A percentile compares a stretch with the other conserved stretches of the same genome.
phyloP scores from a whole-genome alignment of 2,888 invertebrate species.

The Mythimna albipuncta region DNA sequence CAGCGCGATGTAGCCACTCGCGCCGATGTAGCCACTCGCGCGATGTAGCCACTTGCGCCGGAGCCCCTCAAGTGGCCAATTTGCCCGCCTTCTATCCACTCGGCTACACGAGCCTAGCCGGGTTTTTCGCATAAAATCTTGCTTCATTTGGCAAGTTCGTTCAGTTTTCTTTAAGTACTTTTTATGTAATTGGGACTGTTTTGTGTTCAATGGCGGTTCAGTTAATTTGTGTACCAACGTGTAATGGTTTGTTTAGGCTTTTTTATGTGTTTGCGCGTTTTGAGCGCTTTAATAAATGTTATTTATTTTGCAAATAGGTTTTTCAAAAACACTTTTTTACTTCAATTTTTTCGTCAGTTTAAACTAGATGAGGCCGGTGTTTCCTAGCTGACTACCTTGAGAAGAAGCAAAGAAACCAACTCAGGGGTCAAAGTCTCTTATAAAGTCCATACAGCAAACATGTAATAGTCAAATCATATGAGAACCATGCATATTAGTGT shows the following conservation, averaged over 20 bases:
- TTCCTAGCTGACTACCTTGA: too few species aligned
- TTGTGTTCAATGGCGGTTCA: conserved; percentile 12
- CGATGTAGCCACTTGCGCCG: conserved; percentile 50
- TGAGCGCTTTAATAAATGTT: background rate
- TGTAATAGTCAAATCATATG: too few species aligned
- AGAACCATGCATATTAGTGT: too few species aligned
- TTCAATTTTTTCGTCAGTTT: too few species aligned
- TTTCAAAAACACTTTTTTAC: too few species aligned
- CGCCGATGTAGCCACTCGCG: conserved; percentile 47
- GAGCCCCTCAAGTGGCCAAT: conserved; percentile 65
- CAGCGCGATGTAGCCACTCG: conserved; percentile 51
- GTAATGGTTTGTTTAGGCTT: background rate
- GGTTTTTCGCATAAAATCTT: conserved; percentile 43
- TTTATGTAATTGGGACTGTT: conserved; percentile 31
- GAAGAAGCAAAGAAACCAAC: too few species aligned
- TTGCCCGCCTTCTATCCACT: conserved; percentile 51
- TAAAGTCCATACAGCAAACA: too few species aligned
- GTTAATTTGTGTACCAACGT: conserved; percentile 19
- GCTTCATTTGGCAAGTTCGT: conserved; percentile 39
- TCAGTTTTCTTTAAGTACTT: conserved; percentile 25
- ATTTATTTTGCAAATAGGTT: too few species aligned
- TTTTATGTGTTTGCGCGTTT: background rate
- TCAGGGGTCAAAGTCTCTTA: too few species aligned
- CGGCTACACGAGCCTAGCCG: conserved; percentile 16
- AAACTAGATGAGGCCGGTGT: too few species aligned